Conservation (phyloP, 2,797 vertebrate species). For the Cercopithecus diana region DNA sequence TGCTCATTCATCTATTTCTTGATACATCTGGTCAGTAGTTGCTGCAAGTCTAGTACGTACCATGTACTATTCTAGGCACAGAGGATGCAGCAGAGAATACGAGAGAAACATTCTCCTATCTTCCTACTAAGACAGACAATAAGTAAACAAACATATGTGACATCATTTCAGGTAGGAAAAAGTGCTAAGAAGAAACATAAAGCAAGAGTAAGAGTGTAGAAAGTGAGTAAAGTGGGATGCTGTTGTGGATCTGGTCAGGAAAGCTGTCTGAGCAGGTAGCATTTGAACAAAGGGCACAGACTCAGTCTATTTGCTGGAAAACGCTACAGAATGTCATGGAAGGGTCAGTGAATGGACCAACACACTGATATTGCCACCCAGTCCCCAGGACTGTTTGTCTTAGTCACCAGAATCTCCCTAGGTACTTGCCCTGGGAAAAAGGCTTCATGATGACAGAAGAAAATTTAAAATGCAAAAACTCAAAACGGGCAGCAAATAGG, state of each 20-base stretch:
- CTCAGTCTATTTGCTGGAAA: not conserved
- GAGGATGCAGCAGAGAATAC: not conserved
- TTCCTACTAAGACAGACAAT: not conserved
- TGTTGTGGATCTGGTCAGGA: not conserved
- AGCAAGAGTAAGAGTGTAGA: not conserved
- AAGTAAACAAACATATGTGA: not conserved
- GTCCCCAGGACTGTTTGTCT: not conserved
- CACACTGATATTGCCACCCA: not conserved
- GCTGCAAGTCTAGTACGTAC: not conserved
- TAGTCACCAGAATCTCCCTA: not conserved
- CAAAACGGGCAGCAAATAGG: not conserved
- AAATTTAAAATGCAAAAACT: not conserved
- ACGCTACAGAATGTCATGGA: not conserved
- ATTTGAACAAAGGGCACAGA: not conserved
- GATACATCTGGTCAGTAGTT: not conserved
- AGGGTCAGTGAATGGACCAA: not conserved
- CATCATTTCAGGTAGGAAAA: not conserved
- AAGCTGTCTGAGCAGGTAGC: not conserved
- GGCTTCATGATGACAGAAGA: not conserved
- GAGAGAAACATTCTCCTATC: not conserved
- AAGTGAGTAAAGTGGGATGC: fast-evolving
- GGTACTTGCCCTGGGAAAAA: not conserved
- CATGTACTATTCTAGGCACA: not conserved
- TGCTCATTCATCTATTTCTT: slow-evolving; percentile 22
- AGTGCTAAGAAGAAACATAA: not conserved